Conservation (phyloP, 2,888 invertebrate species). For the Tortrix viridana region DNA sequence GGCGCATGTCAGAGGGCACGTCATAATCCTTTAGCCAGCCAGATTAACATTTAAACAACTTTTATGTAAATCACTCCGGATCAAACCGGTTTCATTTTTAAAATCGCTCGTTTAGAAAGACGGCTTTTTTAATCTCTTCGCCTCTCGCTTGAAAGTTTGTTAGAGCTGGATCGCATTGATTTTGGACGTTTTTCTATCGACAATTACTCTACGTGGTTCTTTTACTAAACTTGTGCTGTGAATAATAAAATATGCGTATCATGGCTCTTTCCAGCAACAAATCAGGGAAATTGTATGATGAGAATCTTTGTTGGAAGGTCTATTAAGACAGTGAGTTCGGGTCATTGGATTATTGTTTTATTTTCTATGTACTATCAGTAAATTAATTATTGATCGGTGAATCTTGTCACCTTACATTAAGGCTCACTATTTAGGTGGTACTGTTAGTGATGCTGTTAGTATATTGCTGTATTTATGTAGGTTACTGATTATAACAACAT, state of each 20-base stretch:
- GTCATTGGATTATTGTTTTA: constrained; percentile 30
- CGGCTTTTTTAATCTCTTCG: constrained; percentile 36
- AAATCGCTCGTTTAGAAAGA: constrained; percentile 48
- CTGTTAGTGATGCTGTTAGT: too few species aligned
- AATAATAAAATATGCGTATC: constrained; percentile 29
- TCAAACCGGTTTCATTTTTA: constrained; percentile 63
- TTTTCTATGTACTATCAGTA: too few species aligned
- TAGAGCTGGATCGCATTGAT: constrained; percentile 20
- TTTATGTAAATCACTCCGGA: constrained; percentile 76
- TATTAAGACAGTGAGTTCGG: constrained; percentile 24
- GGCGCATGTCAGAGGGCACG: constrained; percentile 64
- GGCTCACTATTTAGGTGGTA: too few species aligned
- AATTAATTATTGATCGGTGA: too few species aligned
- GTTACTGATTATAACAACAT: too few species aligned
- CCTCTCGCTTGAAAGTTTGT: constrained; percentile 31
- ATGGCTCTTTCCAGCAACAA: constrained; percentile 23
- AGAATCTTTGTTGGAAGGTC: constrained; percentile 33
- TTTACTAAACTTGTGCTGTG: constrained; percentile 23
- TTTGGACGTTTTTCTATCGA: constrained; percentile 16
- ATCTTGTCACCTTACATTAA: too few species aligned
- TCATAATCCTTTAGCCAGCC: constrained; percentile 68
- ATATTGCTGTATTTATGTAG: too few species aligned
- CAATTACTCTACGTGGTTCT: constrained; percentile 12
- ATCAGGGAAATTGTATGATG: constrained; percentile 30
- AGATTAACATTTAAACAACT: constrained; percentile 83